Conservation (phyloP, 2,113 vertebrate genomes). For the Crotalus viridis region DNA sequence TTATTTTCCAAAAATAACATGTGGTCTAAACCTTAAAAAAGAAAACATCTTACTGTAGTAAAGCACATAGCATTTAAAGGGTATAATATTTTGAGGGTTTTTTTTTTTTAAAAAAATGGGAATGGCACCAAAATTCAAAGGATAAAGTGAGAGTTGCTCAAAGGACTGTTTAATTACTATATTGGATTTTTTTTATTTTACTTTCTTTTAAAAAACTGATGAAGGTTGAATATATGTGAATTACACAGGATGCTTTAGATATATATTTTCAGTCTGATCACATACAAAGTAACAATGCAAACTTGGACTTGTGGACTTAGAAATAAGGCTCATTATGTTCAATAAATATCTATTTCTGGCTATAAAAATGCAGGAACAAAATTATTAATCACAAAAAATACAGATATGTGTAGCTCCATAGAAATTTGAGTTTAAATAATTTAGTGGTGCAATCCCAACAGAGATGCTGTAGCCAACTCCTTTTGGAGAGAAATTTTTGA, state of each 20-base stretch:
- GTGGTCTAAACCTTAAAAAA: not conserved
- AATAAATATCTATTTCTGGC: not conserved
- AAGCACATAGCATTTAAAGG: not conserved
- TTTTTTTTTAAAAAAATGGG: not conserved
- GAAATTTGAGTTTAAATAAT: not conserved
- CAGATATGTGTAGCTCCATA: not conserved
- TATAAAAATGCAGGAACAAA: not conserved
- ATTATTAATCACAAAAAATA: not conserved
- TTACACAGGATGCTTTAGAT: not conserved
- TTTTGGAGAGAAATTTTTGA: not conserved
- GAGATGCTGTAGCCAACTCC: not conserved
- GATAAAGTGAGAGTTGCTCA: not conserved
- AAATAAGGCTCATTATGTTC: not conserved
- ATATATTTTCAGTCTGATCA: not conserved
- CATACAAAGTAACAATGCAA: not conserved
- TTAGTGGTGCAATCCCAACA: not conserved
- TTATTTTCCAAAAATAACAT: not conserved
- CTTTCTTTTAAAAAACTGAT: not conserved
- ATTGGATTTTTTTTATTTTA: not conserved
- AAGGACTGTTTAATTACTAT: not conserved
- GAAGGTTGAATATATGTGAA: too few relatives aligned
- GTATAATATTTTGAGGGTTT: not conserved
- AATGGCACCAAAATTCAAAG: not conserved
- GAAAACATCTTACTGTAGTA: not conserved
- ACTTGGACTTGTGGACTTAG: not conserved